Conservation (phyloP, 2,888 invertebrate species). For the Perdita meconis region DNA sequence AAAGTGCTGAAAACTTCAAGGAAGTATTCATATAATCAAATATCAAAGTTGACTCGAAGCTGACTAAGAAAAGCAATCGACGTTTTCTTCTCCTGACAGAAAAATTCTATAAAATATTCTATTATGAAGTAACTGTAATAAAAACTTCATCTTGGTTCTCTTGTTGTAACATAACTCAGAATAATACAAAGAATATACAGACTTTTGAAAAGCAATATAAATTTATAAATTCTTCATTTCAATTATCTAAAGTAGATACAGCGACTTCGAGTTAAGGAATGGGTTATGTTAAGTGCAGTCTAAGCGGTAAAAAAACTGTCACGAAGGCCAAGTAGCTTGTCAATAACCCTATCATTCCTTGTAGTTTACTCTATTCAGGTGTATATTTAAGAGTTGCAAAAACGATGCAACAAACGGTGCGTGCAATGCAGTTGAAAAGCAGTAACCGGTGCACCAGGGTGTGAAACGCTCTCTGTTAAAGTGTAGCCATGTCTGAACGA, state of each 20-base stretch:
- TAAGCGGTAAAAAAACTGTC: not conserved
- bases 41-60: too few species aligned
- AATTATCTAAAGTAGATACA: slow-evolving; percentile 2
- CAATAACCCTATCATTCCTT: not conserved
- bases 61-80: too few species aligned
- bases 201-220: not conserved
- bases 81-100: too few species aligned
- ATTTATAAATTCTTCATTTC: slow-evolving; percentile 31
- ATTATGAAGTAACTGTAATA: too few species aligned
- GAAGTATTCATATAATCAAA: too few species aligned
- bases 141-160: not conserved
- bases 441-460: not conserved
- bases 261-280: not conserved
- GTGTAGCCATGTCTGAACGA: not conserved
- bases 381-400: not conserved
- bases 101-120: too few species aligned
- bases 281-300: not conserved
- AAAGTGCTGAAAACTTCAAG: too few species aligned
- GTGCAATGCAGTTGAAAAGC: slow-evolving; percentile 3
- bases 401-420: slow-evolving; percentile 11
- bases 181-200: not conserved
- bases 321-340: slow-evolving; percentile 9
- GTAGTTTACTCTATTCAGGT: slow-evolving; percentile 4
- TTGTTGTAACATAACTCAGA: not conserved
- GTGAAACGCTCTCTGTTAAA: not conserved